A percentile compares a stretch with the other conserved stretches of the same genome.
These are phyloP conservation scores for Labia minor DNA, from an alignment of 2,888 invertebrate genomes.

Conservation along the genomic window DNA sequence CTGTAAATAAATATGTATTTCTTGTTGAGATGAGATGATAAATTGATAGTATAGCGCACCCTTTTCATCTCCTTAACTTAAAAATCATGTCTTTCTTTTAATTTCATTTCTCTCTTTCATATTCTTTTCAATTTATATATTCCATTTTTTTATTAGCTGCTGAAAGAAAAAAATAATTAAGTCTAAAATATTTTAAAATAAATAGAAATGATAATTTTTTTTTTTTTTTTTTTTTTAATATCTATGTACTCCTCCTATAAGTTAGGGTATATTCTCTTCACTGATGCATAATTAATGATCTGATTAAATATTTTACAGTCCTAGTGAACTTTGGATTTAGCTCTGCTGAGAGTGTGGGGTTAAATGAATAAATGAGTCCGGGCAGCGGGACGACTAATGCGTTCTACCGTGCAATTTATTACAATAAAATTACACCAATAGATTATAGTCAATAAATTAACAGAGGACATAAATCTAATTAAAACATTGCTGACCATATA, in stretches of 20 bases:
- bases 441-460: conserved; percentile 5
- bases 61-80: too few species aligned
- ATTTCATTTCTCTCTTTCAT: too few species aligned
- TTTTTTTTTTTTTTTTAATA: background rate
- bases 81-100: too few species aligned
- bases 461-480: conserved; percentile 7
- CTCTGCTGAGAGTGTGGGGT: background rate
- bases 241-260: too few species aligned
- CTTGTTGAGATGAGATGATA: too few species aligned
- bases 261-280: background rate
- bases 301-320: conserved; percentile 2
- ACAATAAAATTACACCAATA: conserved; percentile 13
- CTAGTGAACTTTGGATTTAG: conserved; percentile 6
- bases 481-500: conserved; percentile 13
- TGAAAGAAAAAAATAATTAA: too few species aligned
- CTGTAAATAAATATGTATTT: too few species aligned
- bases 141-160: too few species aligned
- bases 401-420: conserved; percentile 4
- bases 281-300: conserved; percentile 13
- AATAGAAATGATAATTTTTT: too few species aligned
- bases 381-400: background rate
- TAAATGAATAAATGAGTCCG: conserved; percentile 1
- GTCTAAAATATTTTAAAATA: too few species aligned
- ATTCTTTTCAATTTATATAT: too few species aligned
- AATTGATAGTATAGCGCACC: too few species aligned